Evolutionary conservation across 2,888 invertebrate species (phyloP), one percentile per base, ranked within the genome.

Genomic region (Deladenus siricidicola): DNA sequence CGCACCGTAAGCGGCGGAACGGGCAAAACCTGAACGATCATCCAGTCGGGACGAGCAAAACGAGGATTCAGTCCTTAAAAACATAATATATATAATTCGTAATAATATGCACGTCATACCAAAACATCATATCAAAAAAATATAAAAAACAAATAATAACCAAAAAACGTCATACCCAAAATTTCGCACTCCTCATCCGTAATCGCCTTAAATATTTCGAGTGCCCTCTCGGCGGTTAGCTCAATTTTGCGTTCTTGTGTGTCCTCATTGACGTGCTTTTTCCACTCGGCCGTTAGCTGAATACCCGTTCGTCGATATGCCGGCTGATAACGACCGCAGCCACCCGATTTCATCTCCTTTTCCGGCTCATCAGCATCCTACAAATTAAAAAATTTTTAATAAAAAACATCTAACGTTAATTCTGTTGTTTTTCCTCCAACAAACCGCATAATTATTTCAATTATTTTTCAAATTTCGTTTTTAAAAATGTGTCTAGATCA

Each of bases 251-350:
- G 89, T 79, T 98, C 93, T 66, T 77, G 65, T 4, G 91, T 89
- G 78, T 98, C 96, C 83, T 98, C 98, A 81, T 98, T 98, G 0
- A 90, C 86, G 80, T 94, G 88, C 59, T 79, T 79, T 81, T 92
- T 98, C 98, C 98, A 99, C 82, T 98, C 96, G 0, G 94, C 96
- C 0, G 88, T 86, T 45, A 99, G 83, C 74, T 99, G 96, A 48
- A 99, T 83, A 0, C 94, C 96, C 42, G 86, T 85, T 60, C 93
- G 83, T 63, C 89, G 84, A 55, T 96, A 88, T 57, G 87, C 89
- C 0, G 98, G 98, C 80, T 98, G 98, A 79, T 91, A 94, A 70
- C 96, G 86, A 72, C 98, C 98, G 82, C 98, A 99, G 76, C 98
- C 98, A 56, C 94, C 93, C 79, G 94, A 92, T 71, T 85, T 85